Evolutionary conservation across 2,113 vertebrate species (phyloP), one percentile per base, ranked within the genome.

Genomic region (Cebus imitator): DNA sequence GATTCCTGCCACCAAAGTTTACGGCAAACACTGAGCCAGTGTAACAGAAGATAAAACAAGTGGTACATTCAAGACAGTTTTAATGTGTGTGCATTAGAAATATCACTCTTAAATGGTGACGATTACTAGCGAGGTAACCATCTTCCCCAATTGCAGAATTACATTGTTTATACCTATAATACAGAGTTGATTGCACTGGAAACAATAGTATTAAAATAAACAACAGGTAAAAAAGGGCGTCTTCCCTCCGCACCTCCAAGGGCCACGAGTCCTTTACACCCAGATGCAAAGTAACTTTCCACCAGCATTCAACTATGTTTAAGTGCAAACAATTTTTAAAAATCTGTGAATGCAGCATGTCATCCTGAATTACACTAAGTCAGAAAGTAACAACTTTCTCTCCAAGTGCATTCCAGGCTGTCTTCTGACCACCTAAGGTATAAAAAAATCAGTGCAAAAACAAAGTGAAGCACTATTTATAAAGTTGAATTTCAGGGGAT

Each of bases 21-120:
- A 98, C 98, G 98, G 97, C 90, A 98, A 97, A 97, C 96, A 20
- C 32, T 90, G 91, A 98, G 98, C 68, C 58, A 93, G 89, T 97
- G 97, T 98, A 98, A 99, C 97, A 98, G 96, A 98, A 98, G 96
- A 78, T 98, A 98, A 98, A 98, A 98, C 97, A 98, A 98, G 98
- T 98, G 90, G 98, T 98, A 98, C 99, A 99, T 99, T 99, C 99
- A 99, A 99, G 99, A 99, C 98, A 98, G 99, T 99, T 99, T 95
- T 99, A 99, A 99, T 99, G 99, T 99, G 99, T 99, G 98, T 99
- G 99, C 99, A 99, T 99, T 99, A 99, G 99, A 99, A 99, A 99
- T 99, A 99, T 98, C 99, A 99, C 98, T 99, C 98, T 97, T 97
- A 97, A 98, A 98, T 98, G 99, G 99, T 98, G 98, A 98, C 97